Evolutionary conservation across 2,797 vertebrate genomes (phyloP).

Genomic region (Columba guinea): DNA sequence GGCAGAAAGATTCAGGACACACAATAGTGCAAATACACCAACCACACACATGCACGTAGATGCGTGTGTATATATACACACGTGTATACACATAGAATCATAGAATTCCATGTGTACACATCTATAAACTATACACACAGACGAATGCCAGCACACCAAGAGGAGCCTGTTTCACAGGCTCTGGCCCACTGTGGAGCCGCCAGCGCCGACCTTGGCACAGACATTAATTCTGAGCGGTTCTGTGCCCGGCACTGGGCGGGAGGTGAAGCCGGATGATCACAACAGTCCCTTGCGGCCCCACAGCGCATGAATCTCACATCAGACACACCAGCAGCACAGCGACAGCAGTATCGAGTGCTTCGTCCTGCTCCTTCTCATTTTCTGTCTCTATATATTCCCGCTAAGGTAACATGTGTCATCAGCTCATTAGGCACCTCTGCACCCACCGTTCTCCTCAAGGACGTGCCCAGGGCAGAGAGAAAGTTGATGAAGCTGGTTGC

Average conservation of each 20-base stretch:
- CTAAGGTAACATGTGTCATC: neutral
- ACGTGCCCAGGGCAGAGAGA: neutral
- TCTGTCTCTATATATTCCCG: neutral
- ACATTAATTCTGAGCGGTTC: neutral
- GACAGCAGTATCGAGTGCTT: neutral
- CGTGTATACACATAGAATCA: no score
- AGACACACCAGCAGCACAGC: neutral
- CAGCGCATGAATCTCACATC: neutral
- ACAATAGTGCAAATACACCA: accelerated
- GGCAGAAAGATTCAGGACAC: neutral
- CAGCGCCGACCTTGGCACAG: neutral
- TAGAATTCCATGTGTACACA: no score
- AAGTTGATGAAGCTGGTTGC: neutral
- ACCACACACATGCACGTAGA: neutral
- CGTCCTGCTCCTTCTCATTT: neutral
- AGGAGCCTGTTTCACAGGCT: neutral
- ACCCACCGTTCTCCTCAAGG: neutral
- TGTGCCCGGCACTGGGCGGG: neutral
- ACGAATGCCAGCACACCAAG: neutral
- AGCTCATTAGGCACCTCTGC: neutral
- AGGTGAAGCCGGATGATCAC: neutral
- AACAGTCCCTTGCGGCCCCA: neutral
- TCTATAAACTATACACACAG: neutral
- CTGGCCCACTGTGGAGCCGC: neutral
- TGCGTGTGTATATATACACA: no score